phyloP scores from a whole-genome alignment of 2,797 vertebrate species.

The Cossypha heuglini region DNA sequence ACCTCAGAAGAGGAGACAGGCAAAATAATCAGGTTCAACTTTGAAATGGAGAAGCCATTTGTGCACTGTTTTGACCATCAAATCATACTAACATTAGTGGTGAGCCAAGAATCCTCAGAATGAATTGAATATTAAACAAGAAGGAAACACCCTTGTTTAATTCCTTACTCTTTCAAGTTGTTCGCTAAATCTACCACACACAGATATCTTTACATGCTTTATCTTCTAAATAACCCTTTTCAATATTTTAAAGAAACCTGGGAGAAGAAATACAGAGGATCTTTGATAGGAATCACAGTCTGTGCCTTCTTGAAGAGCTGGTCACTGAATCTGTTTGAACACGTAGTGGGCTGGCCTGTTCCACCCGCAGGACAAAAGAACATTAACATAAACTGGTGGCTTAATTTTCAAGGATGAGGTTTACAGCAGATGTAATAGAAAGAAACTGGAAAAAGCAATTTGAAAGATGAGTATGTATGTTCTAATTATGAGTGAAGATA shows the following conservation, averaged over 20 bases:
- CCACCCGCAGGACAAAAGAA: background rate
- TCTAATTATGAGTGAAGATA: background rate
- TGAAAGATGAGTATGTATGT: background rate
- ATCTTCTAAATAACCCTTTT: background rate
- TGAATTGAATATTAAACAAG: background rate
- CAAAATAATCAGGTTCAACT: background rate
- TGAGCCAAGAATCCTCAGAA: background rate
- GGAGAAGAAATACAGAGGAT: background rate
- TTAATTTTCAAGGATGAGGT: background rate
- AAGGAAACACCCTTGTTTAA: background rate
- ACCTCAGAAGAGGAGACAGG: background rate
- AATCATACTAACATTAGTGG: background rate
- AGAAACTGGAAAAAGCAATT: background rate
- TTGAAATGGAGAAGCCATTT: background rate
- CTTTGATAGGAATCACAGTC: background rate
- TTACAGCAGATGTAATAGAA: background rate
- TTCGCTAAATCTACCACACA: background rate
- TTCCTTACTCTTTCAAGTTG: background rate
- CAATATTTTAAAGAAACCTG: background rate
- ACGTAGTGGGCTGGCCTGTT: background rate
- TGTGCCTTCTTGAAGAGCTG: background rate
- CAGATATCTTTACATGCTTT: background rate
- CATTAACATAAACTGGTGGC: accelerated
- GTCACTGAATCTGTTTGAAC: background rate
- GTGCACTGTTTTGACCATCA: background rate